A percentile compares a stretch with the other conserved stretches of the same genome.
These are phyloP conservation scores for Australoheros facetus DNA, from an alignment of 2,797 vertebrate species.

Conservation along the genomic window DNA sequence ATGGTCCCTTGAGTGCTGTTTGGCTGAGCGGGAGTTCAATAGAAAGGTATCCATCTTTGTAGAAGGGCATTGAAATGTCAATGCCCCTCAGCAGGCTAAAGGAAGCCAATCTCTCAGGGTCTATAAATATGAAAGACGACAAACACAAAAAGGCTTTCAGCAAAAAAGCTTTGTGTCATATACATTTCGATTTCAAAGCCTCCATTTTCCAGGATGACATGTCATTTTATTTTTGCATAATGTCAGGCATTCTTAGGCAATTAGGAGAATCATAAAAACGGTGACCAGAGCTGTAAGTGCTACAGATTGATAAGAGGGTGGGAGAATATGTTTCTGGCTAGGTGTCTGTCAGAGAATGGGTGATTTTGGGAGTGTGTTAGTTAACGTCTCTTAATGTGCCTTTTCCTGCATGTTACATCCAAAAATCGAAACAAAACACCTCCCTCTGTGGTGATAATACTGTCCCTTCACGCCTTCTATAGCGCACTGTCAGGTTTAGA, in stretches of 20 bases:
- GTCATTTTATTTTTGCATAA: constrained; percentile 67
- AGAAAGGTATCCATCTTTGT: constrained; percentile 64
- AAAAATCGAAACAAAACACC: constrained; percentile 4
- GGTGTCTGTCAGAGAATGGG: not conserved
- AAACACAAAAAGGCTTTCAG: constrained; percentile 66
- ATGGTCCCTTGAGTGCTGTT: constrained; percentile 58
- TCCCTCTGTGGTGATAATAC: constrained; percentile 41
- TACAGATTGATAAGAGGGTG: constrained; percentile 19
- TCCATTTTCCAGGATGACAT: constrained; percentile 49
- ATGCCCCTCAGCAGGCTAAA: constrained; percentile 58
- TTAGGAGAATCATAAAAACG: constrained; percentile 39
- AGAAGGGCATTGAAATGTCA: constrained; percentile 70
- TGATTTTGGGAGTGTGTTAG: not conserved
- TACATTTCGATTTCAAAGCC: constrained; percentile 70
- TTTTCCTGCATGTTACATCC: not conserved
- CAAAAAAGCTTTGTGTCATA: constrained; percentile 62
- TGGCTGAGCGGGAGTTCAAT: constrained; percentile 49
- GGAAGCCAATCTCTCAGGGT: constrained; percentile 67
- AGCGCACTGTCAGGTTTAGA: constrained; percentile 43
- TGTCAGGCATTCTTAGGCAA: constrained; percentile 45
- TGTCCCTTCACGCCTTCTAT: constrained; percentile 29
- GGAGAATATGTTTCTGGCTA: not conserved
- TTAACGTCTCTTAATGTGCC: not conserved
- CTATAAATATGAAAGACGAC: constrained; percentile 56
- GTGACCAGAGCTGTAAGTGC: constrained; percentile 54